phyloP scores from a whole-genome alignment of 2,888 invertebrate species.

The Coleophora flavipennella region DNA sequence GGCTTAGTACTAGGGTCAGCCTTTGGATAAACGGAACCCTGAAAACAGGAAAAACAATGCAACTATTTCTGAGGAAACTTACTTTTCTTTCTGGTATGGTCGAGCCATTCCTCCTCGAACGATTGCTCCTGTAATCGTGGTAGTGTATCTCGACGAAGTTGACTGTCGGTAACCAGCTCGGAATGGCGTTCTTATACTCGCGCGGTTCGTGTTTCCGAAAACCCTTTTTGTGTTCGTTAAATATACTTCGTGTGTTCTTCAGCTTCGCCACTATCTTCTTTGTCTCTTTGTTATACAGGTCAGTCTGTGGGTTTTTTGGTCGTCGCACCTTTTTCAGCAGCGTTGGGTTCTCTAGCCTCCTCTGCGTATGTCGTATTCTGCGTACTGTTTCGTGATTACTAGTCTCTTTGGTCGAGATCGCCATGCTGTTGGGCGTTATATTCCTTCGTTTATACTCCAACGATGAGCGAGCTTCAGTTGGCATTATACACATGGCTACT shows the following conservation, averaged over 20 bases:
- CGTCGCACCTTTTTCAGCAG: constrained; percentile 42
- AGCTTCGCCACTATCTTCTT: constrained; percentile 50
- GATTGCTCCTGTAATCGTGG: constrained; percentile 36
- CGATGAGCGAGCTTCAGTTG: constrained; percentile 43
- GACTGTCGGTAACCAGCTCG: constrained; percentile 54
- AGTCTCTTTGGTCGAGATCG: constrained; percentile 33
- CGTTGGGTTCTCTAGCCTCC: constrained; percentile 28
- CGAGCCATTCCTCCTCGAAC: constrained; percentile 26
- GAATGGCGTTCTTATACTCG: constrained; percentile 52
- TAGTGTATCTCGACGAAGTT: constrained; percentile 59
- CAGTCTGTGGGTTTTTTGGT: constrained; percentile 33
- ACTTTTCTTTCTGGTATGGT: constrained; percentile 51
- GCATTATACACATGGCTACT: constrained; percentile 55
- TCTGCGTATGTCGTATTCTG: constrained; percentile 22
- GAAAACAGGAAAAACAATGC: constrained; percentile 15
- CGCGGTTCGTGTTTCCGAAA: constrained; percentile 44
- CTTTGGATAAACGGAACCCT: no score
- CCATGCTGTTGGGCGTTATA: constrained; percentile 31
- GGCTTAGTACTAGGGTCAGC: no score
- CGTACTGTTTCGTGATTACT: constrained; percentile 10
- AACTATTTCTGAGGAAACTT: no score
- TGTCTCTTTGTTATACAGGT: constrained; percentile 43
- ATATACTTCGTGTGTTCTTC: constrained; percentile 46
- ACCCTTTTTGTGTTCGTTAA: constrained; percentile 39
- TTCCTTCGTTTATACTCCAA: constrained; percentile 44